Evolutionary conservation across 1,140 invertebrate genomes (phyloP).

Genomic region (Aphis craccivora): DNA sequence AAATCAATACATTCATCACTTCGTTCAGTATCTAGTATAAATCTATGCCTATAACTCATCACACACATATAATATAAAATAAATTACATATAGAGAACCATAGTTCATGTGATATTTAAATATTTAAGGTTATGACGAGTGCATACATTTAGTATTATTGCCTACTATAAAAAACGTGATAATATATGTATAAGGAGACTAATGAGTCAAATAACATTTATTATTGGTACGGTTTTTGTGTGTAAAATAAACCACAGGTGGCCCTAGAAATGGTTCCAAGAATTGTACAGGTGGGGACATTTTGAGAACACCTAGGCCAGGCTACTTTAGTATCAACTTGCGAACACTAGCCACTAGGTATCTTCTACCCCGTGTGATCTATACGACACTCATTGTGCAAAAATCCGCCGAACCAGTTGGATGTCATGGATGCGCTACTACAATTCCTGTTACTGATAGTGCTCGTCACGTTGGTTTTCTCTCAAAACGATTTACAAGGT

Average conservation of each 20-base stretch:
- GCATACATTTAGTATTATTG: neutral
- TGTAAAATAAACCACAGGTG: neutral
- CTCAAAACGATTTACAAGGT: conserved; percentile 54
- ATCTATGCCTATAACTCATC: neutral
- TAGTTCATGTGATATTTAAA: neutral
- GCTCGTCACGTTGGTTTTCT: neutral
- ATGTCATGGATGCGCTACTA: conserved; percentile 49
- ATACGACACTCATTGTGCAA: conserved; percentile 30
- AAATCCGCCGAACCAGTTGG: conserved; percentile 31
- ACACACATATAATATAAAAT: neutral
- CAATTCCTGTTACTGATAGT: neutral
- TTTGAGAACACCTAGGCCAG: neutral
- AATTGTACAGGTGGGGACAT: neutral
- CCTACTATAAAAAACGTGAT: neutral
- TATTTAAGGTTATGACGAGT: neutral
- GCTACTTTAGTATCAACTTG: conserved; percentile 3
- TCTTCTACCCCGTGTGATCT: conserved; percentile 45
- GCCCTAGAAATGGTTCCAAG: neutral
- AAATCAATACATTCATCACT: too few relatives aligned
- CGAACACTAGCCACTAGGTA: neutral
- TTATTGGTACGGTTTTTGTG: neutral
- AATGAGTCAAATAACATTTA: neutral
- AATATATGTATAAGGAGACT: neutral
- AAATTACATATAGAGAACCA: neutral
- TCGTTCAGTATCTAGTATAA: too few relatives aligned